Conservation (phyloP, 2,797 vertebrate genomes). For the Dendrocincla tyrannina region DNA sequence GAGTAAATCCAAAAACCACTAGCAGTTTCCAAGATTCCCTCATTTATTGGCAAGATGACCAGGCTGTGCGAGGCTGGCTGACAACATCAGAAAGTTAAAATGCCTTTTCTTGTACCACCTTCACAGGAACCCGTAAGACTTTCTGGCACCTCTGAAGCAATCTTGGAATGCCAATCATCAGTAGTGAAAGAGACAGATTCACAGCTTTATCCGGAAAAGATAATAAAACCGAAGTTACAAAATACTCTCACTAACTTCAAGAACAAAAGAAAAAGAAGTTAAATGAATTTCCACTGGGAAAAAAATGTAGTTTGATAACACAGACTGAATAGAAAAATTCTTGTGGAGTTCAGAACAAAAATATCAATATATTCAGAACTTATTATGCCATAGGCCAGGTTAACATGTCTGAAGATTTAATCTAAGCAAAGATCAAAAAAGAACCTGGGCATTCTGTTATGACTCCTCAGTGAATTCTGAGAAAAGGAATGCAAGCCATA, state of each 20-base stretch:
- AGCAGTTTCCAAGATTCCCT: constrained; percentile 33
- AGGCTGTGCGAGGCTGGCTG: constrained; percentile 26
- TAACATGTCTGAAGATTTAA: background rate
- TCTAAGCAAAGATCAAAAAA: background rate
- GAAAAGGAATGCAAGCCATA: background rate
- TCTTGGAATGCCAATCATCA: background rate
- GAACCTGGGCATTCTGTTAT: background rate
- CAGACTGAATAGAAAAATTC: background rate
- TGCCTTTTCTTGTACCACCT: constrained; percentile 37
- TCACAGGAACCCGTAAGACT: constrained; percentile 6
- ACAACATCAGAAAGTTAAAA: constrained; percentile 44
- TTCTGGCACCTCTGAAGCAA: constrained; percentile 15
- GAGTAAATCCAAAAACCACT: constrained; percentile 17
- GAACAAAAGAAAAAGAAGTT: background rate
- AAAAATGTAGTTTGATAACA: background rate
- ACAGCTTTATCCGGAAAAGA: background rate
- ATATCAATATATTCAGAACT: background rate
- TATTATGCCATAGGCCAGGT: background rate
- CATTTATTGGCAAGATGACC: constrained; percentile 43
- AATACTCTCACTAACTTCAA: background rate
- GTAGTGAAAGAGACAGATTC: background rate
- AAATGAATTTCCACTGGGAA: background rate
- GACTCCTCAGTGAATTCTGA: background rate
- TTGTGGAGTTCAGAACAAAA: background rate
- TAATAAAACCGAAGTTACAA: background rate